Conservation (phyloP, 2,888 invertebrate species). For the Pecten maximus region DNA sequence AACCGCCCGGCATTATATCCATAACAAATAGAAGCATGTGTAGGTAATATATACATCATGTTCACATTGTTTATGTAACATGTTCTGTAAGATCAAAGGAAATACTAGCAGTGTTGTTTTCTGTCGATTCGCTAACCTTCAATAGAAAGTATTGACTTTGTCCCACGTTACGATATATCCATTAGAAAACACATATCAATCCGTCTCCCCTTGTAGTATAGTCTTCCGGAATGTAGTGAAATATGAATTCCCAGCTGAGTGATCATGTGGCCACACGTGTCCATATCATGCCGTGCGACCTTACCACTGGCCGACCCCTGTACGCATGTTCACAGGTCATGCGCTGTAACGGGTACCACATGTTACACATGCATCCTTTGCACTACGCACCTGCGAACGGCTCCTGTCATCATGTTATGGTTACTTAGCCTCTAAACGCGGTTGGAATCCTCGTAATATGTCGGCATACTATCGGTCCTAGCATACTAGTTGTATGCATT, state of each 20-base stretch:
- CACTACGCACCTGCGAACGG: not conserved
- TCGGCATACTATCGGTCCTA: not conserved
- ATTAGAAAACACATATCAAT: not conserved
- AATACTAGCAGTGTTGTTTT: not conserved
- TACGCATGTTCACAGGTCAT: not conserved
- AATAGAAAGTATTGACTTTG: not conserved
- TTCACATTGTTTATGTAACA: not conserved
- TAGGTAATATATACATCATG: not conserved
- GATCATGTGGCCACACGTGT: not conserved
- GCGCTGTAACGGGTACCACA: not conserved
- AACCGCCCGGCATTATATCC: not conserved
- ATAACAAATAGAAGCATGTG: slow-evolving; percentile 9
- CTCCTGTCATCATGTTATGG: not conserved
- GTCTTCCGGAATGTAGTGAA: slow-evolving; percentile 12
- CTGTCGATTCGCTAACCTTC: not conserved
- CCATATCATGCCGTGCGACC: not conserved
- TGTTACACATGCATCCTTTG: not conserved
- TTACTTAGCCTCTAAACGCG: not conserved
- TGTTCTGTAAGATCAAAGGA: not conserved
- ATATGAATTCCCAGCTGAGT: not conserved
- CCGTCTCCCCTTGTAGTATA: not conserved
- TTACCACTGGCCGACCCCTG: not conserved
- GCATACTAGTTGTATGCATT: not conserved
- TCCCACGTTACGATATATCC: not conserved
- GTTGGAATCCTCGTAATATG: not conserved